Evolutionary conservation across 1,140 invertebrate species (phyloP), one percentile per base, ranked within the genome.

Genomic region (Lordiphosa mommai): DNA sequence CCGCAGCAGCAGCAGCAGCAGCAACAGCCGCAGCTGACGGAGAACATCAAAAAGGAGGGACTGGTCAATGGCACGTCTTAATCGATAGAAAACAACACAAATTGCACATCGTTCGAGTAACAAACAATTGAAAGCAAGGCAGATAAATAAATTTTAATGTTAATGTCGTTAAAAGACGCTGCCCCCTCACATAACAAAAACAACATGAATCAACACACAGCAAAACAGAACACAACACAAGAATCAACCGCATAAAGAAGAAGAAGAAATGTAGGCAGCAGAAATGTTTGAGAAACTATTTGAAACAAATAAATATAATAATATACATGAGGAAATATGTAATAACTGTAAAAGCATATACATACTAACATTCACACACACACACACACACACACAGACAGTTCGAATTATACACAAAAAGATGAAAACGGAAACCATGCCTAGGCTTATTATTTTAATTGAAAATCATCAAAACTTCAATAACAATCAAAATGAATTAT

Each of bases 31-130:
- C 65, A 63, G 40, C 51, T 65, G 56, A 66, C 64, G 55, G 79
- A 85, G 57, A 61, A 52, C 20, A 61, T 79, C 10, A 88, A 88
- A 55, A 86, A 88, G 58, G 86, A 88, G 58, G 70, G 82, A 13
- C 66, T 88, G 37, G 86, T 88, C 41, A 88, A 88, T 53, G 86
- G 86, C 40, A 88, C 86, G 52, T 88, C 86, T 68, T 88, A 88
- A 80, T 52, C 38, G 59, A 51, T 16, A 29, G 50, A 48, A 46
- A 70, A 64, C 49, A 65, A 64, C 34, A 72, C 56, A 34, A 67
- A 72, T 44, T 67, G 61, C 72, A 64, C 60, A 70, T 65, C 37
- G 64, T 79, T 69, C 52, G 56, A 36, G 33, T 20, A 53, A 63
- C 38, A 53, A 53, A 20, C 27, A 48, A 36, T 16, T 13, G 34